Conservation (phyloP, 2,888 invertebrate genomes). For the Cantharis rustica region DNA sequence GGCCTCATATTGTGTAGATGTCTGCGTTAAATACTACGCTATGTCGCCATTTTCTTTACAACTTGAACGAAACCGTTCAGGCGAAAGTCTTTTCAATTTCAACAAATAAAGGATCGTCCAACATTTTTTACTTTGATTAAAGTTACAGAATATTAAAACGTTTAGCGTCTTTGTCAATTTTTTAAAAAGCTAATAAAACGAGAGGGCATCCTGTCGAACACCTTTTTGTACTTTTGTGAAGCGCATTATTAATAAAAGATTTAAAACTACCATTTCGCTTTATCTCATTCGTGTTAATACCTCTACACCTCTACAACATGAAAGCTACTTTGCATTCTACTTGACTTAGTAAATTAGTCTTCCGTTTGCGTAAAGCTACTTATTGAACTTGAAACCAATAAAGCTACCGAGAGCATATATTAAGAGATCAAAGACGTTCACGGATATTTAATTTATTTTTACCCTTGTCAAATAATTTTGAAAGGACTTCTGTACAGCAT, state of each 20-base stretch:
- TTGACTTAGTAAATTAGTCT: conserved; percentile 32
- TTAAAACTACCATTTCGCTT: background rate
- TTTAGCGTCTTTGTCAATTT: background rate
- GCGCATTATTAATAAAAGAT: background rate
- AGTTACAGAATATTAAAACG: background rate
- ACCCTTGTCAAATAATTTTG: conserved; percentile 4
- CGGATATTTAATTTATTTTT: conserved; percentile 19
- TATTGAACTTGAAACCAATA: conserved; percentile 3
- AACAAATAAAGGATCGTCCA: conserved; percentile 9
- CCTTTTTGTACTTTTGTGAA: background rate
- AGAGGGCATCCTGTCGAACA: background rate
- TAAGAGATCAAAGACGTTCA: conserved; percentile 17
- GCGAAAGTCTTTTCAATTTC: conserved; percentile 8
- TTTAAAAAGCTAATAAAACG: background rate
- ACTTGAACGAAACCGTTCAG: conserved; percentile 14
- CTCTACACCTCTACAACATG: conserved; percentile 11
- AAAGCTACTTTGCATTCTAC: conserved; percentile 27
- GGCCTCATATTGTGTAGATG: conserved; percentile 17
- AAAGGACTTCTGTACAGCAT: conserved; percentile 10
- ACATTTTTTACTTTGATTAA: conserved; percentile 6
- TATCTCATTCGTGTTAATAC: background rate
- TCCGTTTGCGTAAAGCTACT: conserved; percentile 8
- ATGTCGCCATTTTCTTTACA: conserved; percentile 17
- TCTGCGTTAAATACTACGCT: conserved; percentile 18
- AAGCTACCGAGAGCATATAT: conserved; percentile 8